Conservation (phyloP, 2,888 invertebrate genomes). For the Rambutsinella grinnellia region DNA sequence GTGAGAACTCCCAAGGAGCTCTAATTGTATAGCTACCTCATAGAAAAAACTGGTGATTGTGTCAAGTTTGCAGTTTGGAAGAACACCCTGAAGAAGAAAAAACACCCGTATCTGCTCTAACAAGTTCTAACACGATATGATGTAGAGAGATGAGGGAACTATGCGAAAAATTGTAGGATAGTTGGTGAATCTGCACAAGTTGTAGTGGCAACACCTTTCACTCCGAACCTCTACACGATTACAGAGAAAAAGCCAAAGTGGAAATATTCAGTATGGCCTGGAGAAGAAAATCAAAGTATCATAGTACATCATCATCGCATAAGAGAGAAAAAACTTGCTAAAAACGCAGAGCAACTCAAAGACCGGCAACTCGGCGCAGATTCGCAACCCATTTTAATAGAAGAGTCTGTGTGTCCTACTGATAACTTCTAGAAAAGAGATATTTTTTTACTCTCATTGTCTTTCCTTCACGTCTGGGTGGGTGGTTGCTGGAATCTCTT, state of each 20-base stretch:
- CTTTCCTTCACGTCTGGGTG: background rate
- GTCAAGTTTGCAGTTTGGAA: no score
- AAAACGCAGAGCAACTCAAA: background rate
- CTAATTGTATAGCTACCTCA: background rate
- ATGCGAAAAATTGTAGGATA: background rate
- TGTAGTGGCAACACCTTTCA: background rate
- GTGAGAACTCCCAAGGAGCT: background rate
- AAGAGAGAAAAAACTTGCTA: background rate
- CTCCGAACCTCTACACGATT: no score
- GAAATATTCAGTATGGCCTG: slow-evolving; percentile 1
- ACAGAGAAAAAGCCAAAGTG: no score
- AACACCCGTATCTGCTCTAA: background rate
- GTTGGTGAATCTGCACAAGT: background rate
- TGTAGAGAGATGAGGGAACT: background rate
- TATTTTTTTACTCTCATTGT: background rate
- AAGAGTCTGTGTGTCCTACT: background rate
- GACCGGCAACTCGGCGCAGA: background rate
- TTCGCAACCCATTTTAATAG: background rate
- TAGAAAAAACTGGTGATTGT: background rate
- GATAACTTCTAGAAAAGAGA: background rate
- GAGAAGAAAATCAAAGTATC: background rate
- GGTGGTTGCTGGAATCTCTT: no score
- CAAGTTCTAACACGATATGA: background rate
- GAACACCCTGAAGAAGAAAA: no score
- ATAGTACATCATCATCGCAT: background rate